Evolutionary conservation across 2,797 vertebrate genomes (phyloP).

Genomic region (Halcyon chelicuti): DNA sequence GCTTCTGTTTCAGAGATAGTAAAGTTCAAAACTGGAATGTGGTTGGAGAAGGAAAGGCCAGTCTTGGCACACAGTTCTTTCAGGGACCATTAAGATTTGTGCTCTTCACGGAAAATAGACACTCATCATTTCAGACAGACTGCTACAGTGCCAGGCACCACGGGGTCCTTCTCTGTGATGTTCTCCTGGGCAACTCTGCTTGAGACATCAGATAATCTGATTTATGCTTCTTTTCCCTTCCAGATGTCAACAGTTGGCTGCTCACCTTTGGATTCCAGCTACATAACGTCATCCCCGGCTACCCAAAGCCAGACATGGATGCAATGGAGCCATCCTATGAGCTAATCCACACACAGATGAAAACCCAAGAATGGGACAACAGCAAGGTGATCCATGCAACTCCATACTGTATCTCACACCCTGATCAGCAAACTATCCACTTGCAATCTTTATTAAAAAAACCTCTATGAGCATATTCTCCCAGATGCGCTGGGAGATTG

Average conservation of each 20-base stretch:
- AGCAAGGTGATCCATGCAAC: slow-evolving; percentile 86
- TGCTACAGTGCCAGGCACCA: neutral
- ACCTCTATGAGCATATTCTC: neutral
- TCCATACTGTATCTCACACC: neutral
- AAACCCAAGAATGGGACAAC: slow-evolving; percentile 98
- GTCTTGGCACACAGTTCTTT: neutral
- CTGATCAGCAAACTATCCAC: neutral
- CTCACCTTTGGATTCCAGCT: slow-evolving; percentile 98
- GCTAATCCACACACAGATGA: slow-evolving; percentile 93
- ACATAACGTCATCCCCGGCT: slow-evolving; percentile 97
- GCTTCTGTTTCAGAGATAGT: neutral
- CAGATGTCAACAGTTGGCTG: slow-evolving; percentile 99
- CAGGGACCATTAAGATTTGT: neutral
- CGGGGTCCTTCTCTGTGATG: neutral
- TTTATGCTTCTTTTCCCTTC: slow-evolving; percentile 58
- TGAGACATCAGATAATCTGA: neutral
- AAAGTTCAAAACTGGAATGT: neutral
- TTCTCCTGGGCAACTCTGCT: neutral
- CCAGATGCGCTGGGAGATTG: neutral
- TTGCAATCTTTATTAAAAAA: neutral
- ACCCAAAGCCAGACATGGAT: slow-evolving; percentile 90
- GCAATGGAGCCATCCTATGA: slow-evolving; percentile 95
- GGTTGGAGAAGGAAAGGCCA: neutral
- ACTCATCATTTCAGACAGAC: neutral
- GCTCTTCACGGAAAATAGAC: neutral